Evolutionary conservation across 2,888 invertebrate genomes (phyloP).

Genomic region (Apomyelois bistriatella): DNA sequence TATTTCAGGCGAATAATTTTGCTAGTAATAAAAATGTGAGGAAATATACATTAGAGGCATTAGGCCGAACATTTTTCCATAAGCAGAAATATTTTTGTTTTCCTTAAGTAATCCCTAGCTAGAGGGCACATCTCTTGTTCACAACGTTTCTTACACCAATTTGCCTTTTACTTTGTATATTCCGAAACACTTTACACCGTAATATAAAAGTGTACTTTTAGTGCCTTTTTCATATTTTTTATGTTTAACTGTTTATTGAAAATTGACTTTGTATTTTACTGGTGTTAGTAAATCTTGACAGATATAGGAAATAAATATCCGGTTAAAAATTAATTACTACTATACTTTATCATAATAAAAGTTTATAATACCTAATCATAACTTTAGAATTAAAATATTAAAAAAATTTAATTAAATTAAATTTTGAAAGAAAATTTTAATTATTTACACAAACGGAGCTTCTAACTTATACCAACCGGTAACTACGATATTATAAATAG

Average conservation of each 20-base stretch:
- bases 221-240: neutral
- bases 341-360: no score
- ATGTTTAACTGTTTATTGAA: neutral
- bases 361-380: no score
- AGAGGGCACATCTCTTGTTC: constrained; percentile 9
- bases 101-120: constrained; percentile 13
- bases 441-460: no score
- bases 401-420: no score
- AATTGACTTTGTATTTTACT: neutral
- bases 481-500: no score
- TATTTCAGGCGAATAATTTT: constrained; percentile 3
- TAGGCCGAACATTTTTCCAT: constrained; percentile 8
- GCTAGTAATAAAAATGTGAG: constrained; percentile 3
- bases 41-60: constrained; percentile 6
- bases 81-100: constrained; percentile 11
- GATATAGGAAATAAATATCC: neutral
- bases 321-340: no score
- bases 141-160: constrained; percentile 12
- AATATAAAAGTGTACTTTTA: neutral
- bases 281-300: neutral
- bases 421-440: no score
- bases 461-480: no score
- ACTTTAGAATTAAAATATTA: no score
- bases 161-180: neutral
- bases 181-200: constrained; percentile 1